phyloP scores from a whole-genome alignment of 1,140 invertebrate species.

The Charaxes varanes region DNA sequence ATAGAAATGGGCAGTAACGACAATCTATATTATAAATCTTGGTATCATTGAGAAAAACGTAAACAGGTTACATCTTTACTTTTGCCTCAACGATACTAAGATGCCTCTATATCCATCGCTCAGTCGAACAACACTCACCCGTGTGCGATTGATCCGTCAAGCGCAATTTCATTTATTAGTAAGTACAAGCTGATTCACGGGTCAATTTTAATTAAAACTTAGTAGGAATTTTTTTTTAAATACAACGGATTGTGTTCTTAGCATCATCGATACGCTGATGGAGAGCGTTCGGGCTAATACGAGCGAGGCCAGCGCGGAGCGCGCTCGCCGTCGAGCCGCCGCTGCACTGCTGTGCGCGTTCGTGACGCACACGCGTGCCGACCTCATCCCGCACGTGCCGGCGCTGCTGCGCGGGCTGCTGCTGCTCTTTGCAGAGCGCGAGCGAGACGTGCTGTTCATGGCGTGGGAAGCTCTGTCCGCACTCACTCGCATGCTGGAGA shows the following conservation, averaged over 20 bases:
- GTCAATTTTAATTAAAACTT: too few species aligned
- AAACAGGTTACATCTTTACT: too few species aligned
- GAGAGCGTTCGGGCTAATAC: slow-evolving; percentile 84
- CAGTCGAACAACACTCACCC: too few species aligned
- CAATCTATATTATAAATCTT: too few species aligned
- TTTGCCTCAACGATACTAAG: too few species aligned
- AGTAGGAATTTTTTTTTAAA: too few species aligned
- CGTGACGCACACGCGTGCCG: slow-evolving; percentile 90
- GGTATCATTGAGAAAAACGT: too few species aligned
- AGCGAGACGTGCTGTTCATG: slow-evolving; percentile 85
- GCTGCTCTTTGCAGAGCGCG: slow-evolving; percentile 86
- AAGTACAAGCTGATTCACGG: too few species aligned
- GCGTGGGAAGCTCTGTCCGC: slow-evolving; percentile 76
- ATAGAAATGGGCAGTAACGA: too few species aligned
- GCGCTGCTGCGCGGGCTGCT: slow-evolving; percentile 92
- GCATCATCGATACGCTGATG: slow-evolving; percentile 92
- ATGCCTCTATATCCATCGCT: too few species aligned
- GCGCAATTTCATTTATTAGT: too few species aligned
- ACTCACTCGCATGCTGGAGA: slow-evolving; percentile 90
- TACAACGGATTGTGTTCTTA: not conserved
- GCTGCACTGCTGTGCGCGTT: slow-evolving; percentile 92
- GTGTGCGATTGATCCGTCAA: too few species aligned
- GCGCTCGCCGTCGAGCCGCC: slow-evolving; percentile 84
- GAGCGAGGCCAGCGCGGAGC: slow-evolving; percentile 76
- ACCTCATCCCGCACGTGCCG: slow-evolving; percentile 90